Percentiles rank a stretch among this genome's conserved stretches.
phyloP scores from a whole-genome alignment of 1,140 invertebrate species.

The Brachionus manjavacas region DNA sequence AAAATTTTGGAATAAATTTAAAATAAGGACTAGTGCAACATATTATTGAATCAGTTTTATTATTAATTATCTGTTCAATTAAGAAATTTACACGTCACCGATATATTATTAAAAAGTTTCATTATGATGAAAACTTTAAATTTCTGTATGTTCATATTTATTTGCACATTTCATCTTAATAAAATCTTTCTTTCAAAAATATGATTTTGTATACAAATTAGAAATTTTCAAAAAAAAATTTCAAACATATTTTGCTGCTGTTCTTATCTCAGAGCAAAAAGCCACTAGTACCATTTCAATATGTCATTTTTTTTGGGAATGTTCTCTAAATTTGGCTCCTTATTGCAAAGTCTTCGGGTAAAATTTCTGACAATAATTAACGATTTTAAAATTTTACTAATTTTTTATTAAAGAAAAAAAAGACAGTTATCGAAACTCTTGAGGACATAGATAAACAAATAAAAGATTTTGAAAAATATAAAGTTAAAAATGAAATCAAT shows the following conservation, averaged over 20 bases:
- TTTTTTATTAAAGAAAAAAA: conserved; percentile 69
- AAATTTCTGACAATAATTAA: background rate
- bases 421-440: conserved; percentile 67
- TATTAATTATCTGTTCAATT: background rate
- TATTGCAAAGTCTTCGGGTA: conserved; percentile 9
- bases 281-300: background rate
- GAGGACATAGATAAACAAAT: conserved; percentile 72
- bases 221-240: background rate
- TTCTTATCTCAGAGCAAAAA: background rate
- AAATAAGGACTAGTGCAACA: background rate
- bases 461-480: conserved; percentile 71
- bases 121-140: background rate
- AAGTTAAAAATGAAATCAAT: conserved; percentile 69
- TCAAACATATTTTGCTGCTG: background rate
- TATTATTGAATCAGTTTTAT: background rate
- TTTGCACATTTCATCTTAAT: background rate
- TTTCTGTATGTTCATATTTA: background rate
- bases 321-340: background rate
- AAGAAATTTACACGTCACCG: background rate
- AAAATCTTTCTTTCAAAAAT: background rate
- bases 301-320: background rate
- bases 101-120: background rate
- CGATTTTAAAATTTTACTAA: background rate
- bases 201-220: background rate
- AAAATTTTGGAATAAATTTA: background rate